Evolutionary conservation across 2,797 vertebrate species (phyloP).

Genomic region (Champsocephalus esox): DNA sequence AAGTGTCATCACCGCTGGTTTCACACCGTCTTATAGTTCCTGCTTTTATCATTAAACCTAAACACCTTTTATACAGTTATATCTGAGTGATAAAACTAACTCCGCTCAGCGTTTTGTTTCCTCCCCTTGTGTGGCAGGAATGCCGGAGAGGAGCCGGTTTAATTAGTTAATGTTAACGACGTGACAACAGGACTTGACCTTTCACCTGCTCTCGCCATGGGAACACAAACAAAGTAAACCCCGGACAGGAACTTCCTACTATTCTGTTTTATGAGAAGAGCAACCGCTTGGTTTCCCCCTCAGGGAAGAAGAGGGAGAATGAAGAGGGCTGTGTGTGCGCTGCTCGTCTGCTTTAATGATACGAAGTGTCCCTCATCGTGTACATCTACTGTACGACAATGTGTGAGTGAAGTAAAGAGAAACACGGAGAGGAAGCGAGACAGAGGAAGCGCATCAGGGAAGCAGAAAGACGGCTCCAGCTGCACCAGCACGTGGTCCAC

Average conservation of each 20-base stretch:
- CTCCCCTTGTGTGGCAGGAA: background rate
- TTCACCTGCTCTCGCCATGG: slow-evolving; percentile 50
- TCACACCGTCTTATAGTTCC: slow-evolving; percentile 7
- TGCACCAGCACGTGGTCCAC: slow-evolving; percentile 6
- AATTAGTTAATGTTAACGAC: slow-evolving; percentile 45
- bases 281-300: slow-evolving; percentile 6
- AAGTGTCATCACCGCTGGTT: slow-evolving; percentile 23
- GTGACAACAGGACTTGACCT: slow-evolving; percentile 59
- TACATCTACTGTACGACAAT: background rate
- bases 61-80: background rate
- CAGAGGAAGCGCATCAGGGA: slow-evolving; percentile 31
- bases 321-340: background rate
- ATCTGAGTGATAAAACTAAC: background rate
- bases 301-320: slow-evolving; percentile 6
- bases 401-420: background rate
- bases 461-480: slow-evolving; percentile 13
- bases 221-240: slow-evolving; percentile 46
- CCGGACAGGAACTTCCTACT: slow-evolving; percentile 59
- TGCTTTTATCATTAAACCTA: background rate
- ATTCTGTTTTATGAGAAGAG: slow-evolving; percentile 41
- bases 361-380: background rate
- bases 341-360: background rate
- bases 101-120: background rate
- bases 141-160: background rate
- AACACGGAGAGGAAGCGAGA: slow-evolving; percentile 43